Evolutionary conservation across 2,888 invertebrate species (phyloP).

Genomic region (Spodoptera littoralis): DNA sequence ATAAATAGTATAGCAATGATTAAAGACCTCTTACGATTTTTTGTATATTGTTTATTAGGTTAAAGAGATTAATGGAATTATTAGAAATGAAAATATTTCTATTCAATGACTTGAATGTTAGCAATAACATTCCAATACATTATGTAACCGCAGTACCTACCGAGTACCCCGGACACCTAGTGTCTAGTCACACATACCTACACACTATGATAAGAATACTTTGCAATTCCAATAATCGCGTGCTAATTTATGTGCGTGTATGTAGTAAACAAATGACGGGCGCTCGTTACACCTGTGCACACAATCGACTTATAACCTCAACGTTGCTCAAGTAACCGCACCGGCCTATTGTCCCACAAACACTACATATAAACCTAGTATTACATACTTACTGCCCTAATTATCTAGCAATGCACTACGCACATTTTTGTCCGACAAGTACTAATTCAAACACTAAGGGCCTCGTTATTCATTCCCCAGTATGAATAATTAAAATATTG

Average conservation of each 20-base stretch:
- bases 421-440: constrained; percentile 43
- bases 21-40: too few species aligned
- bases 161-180: not conserved
- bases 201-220: constrained; percentile 12
- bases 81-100: too few species aligned
- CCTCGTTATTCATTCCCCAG: constrained; percentile 59
- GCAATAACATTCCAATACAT: constrained; percentile 9
- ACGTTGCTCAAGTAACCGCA: constrained; percentile 31
- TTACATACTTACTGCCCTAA: constrained; percentile 39
- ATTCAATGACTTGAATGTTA: too few species aligned
- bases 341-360: constrained; percentile 16
- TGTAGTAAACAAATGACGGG: constrained; percentile 64
- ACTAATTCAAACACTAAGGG: constrained; percentile 51
- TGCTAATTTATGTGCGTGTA: constrained; percentile 72
- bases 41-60: too few species aligned
- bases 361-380: constrained; percentile 24
- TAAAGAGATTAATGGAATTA: too few species aligned
- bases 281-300: constrained; percentile 58
- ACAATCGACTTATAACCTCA: constrained; percentile 36
- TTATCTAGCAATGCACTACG: constrained; percentile 36
- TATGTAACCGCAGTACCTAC: constrained; percentile 4
- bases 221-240: constrained; percentile 71
- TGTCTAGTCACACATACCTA: not conserved
- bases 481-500: constrained; percentile 68
- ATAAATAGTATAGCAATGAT: too few species aligned